Evolutionary conservation across 1,140 invertebrate species (phyloP).

Genomic region (Drosophila yakuba): DNA sequence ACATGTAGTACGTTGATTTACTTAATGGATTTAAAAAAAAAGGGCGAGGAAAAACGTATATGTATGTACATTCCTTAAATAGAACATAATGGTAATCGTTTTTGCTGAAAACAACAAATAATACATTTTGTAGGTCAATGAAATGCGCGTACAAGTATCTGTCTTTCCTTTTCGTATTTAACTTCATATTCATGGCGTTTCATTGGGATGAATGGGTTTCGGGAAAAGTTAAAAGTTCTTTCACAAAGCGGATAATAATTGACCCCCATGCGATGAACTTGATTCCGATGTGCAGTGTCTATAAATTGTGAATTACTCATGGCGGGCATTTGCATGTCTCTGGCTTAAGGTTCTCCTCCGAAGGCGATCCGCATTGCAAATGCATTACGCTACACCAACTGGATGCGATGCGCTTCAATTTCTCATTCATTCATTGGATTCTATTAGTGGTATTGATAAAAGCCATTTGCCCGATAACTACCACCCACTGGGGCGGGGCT

Average conservation of each 20-base stretch:
- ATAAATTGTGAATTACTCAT: slow-evolving; percentile 39
- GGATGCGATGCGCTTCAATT: not conserved
- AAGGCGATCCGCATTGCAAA: slow-evolving; percentile 37
- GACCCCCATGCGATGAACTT: not conserved
- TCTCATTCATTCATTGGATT: not conserved
- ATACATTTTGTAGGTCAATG: not conserved
- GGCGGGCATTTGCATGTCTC: slow-evolving; percentile 19
- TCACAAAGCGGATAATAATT: not conserved
- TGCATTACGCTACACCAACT: slow-evolving; percentile 20
- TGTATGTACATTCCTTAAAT: not conserved
- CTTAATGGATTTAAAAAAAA: not conserved
- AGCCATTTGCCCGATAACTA: slow-evolving; percentile 15
- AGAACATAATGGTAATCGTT: not conserved
- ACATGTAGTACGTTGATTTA: slow-evolving; percentile 28
- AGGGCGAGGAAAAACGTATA: not conserved
- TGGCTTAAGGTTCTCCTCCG: slow-evolving; percentile 25
- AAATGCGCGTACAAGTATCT: not conserved
- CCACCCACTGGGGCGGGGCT: slow-evolving; percentile 12
- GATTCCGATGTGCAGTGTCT: not conserved
- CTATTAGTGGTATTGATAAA: slow-evolving; percentile 1
- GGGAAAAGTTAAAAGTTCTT: not conserved
- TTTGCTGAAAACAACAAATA: not conserved
- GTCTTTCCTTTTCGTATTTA: too few relatives aligned
- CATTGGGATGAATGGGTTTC: too few relatives aligned
- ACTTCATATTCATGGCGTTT: too few relatives aligned